phyloP scores from a whole-genome alignment of 2,113 vertebrate species.

The Melanocharis versteri region DNA sequence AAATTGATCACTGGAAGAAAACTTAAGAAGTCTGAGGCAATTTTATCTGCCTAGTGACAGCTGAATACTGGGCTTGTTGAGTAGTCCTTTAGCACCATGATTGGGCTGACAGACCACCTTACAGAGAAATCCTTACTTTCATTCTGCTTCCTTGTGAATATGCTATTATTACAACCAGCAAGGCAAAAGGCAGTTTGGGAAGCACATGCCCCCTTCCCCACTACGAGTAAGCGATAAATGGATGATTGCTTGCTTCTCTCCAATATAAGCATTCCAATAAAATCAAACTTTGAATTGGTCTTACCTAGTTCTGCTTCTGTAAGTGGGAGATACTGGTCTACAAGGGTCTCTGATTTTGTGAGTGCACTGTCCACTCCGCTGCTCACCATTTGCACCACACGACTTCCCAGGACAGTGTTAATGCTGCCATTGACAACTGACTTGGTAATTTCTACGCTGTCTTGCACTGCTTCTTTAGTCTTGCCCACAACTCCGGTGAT shows the following conservation, averaged over 20 bases:
- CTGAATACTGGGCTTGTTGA: background rate
- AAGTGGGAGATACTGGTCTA: slow-evolving; percentile 82
- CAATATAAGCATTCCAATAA: background rate
- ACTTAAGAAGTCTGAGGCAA: background rate
- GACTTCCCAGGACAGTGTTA: slow-evolving; percentile 78
- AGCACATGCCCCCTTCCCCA: accelerated
- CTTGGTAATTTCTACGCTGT: slow-evolving; percentile 81
- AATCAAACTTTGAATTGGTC: background rate
- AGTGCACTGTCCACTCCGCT: slow-evolving; percentile 76
- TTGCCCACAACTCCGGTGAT: slow-evolving; percentile 76
- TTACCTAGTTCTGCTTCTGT: slow-evolving; percentile 84
- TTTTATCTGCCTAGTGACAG: background rate
- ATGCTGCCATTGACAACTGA: slow-evolving; percentile 79
- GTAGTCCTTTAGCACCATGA: background rate
- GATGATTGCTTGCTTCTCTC: background rate
- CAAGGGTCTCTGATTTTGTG: slow-evolving; percentile 76
- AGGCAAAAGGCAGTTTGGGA: background rate
- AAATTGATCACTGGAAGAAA: background rate
- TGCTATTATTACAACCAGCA: background rate
- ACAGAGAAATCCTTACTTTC: background rate
- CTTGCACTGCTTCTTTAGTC: slow-evolving; percentile 80
- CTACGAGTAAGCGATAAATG: background rate
- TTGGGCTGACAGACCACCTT: background rate
- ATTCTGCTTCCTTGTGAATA: background rate
- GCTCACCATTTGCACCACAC: slow-evolving; percentile 67